phyloP scores from a whole-genome alignment of 2,888 invertebrate species.

The Ypsolopha scabrella region DNA sequence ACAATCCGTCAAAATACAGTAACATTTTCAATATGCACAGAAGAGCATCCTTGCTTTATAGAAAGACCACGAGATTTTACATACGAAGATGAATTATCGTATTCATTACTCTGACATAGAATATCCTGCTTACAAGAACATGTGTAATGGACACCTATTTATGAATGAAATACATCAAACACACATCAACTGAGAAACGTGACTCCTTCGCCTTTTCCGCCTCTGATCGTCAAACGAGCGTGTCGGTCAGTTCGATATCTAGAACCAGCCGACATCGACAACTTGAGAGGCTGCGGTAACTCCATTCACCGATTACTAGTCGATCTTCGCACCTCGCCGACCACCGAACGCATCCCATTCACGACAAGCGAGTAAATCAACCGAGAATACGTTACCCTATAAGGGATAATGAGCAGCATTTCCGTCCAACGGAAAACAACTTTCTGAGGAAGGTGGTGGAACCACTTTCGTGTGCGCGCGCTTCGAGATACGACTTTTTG shows the following conservation, averaged over 20 bases:
- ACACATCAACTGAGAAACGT: not conserved
- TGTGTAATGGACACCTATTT: too few species aligned
- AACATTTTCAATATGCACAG: too few species aligned
- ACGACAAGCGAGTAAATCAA: conserved; percentile 63
- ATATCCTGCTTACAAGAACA: too few species aligned
- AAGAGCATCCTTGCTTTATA: too few species aligned
- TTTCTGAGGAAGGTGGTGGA: conserved; percentile 52
- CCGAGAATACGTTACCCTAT: conserved; percentile 41
- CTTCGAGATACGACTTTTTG: conserved; percentile 59
- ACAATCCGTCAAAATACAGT: too few species aligned
- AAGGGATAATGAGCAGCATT: conserved; percentile 38
- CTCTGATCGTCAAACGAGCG: not conserved
- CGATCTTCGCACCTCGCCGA: conserved; percentile 59
- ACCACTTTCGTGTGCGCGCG: conserved; percentile 58
- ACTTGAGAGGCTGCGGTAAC: conserved; percentile 25
- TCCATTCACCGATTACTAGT: conserved; percentile 49
- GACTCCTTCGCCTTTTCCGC: conserved; percentile 1
- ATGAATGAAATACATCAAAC: conserved; percentile 2
- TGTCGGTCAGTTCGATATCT: not conserved
- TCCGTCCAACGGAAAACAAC: conserved; percentile 59
- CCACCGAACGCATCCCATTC: conserved; percentile 60
- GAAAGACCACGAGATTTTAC: too few species aligned
- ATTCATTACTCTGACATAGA: too few species aligned
- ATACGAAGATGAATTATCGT: too few species aligned
- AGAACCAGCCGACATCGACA: conserved; percentile 4